Percentiles rank a stretch among this genome's conserved stretches.
phyloP scores from a whole-genome alignment of 2,888 invertebrate species.

The Allolobophora icterica region DNA sequence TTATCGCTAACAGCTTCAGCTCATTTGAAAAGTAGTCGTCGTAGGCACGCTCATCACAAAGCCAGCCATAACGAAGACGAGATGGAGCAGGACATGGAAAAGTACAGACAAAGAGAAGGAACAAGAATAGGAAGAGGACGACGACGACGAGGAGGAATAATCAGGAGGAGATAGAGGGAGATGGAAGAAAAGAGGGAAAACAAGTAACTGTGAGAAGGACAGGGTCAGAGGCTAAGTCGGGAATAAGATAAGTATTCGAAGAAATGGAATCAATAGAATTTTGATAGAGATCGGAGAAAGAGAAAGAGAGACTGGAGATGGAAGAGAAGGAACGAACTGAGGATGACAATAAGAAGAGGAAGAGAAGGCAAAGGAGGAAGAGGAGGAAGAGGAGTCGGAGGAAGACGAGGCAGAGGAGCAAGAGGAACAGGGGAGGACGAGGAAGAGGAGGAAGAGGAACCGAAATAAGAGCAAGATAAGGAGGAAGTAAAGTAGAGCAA shows the following conservation, averaged over 20 bases:
- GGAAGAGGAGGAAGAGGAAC: neutral
- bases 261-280: neutral
- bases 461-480: neutral
- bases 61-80: neutral
- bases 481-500: neutral
- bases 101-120: neutral
- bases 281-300: neutral
- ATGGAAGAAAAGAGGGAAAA: neutral
- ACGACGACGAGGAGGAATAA: neutral
- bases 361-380: neutral
- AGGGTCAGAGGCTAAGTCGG: neutral
- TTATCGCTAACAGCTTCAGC: constrained; percentile 17
- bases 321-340: neutral
- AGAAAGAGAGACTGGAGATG: neutral
- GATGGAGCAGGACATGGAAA: neutral
- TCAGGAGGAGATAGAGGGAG: neutral
- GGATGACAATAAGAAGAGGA: neutral
- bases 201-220: neutral
- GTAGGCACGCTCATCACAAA: neutral
- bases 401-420: neutral
- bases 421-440: too few relatives aligned
- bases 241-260: neutral
- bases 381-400: too few relatives aligned
- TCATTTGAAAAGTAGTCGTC: neutral
- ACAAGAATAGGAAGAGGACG: neutral